Conservation (phyloP, 2,797 vertebrate genomes). For the Macroramphosus scolopax region DNA sequence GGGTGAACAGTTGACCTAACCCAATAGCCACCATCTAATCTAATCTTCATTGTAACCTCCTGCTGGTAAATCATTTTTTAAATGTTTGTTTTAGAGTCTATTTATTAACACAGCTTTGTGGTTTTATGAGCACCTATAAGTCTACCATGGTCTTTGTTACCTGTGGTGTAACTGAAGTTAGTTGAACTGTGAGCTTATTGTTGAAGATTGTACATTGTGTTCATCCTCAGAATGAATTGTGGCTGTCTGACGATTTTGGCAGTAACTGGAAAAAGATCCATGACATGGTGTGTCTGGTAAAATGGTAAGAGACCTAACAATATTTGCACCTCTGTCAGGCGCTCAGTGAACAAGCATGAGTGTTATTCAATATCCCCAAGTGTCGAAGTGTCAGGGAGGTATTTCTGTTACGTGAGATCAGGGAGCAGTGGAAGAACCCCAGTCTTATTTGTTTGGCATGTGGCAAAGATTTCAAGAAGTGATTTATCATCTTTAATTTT, state of each 20-base stretch:
- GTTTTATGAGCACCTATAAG: conserved; percentile 1
- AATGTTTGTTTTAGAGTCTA: conserved; percentile 29
- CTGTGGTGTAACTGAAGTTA: no score
- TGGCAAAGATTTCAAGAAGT: conserved; percentile 14
- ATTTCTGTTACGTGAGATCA: not conserved
- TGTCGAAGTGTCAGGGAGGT: conserved; percentile 4
- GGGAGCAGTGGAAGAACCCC: not conserved
- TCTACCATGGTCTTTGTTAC: conserved; percentile 3
- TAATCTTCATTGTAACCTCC: not conserved
- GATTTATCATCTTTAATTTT: not conserved
- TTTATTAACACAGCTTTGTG: conserved; percentile 20
- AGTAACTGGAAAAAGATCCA: conserved; percentile 85
- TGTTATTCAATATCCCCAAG: conserved; percentile 1
- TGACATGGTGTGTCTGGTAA: conserved; percentile 86
- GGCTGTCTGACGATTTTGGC: conserved; percentile 90
- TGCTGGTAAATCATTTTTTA: conserved; percentile 16
- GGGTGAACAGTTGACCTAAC: no score
- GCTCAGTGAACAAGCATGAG: not conserved
- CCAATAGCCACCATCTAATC: conserved; percentile 1
- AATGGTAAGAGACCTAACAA: conserved; percentile 84
- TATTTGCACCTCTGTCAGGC: not conserved
- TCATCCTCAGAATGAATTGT: conserved; percentile 84
- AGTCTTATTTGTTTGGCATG: conserved; percentile 4
- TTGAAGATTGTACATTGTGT: conserved; percentile 4
- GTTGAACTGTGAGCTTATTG: not conserved